Evolutionary conservation across 2,113 vertebrate species (phyloP).

Genomic region (Pseudonaja textilis): DNA sequence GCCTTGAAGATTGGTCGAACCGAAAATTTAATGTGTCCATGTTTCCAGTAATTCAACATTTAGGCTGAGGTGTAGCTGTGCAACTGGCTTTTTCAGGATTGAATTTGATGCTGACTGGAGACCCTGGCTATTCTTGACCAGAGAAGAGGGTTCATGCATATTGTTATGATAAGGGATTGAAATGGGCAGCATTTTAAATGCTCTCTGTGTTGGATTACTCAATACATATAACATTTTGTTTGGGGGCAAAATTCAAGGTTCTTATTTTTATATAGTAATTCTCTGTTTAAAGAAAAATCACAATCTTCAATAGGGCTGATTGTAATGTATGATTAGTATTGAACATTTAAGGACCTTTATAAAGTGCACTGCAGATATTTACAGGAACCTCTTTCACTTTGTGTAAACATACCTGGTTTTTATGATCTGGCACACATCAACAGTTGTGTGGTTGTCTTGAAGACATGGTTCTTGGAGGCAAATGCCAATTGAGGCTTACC

Average conservation of each 20-base stretch:
- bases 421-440: neutral
- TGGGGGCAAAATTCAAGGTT: neutral
- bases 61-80: neutral
- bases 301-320: neutral
- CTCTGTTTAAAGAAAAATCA: neutral
- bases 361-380: neutral
- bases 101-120: neutral
- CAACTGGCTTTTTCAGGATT: neutral
- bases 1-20: neutral
- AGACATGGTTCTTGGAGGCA: neutral
- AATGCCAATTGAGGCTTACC: neutral
- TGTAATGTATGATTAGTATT: neutral
- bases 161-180: neutral
- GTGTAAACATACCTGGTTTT: neutral
- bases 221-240: neutral
- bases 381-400: neutral
- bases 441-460: neutral
- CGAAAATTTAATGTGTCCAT: neutral
- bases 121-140: neutral
- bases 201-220: neutral
- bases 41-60: neutral
- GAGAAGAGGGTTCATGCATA: neutral
- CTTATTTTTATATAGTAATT: neutral
- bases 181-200: neutral
- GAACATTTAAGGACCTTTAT: neutral